Evolutionary conservation across 2,113 vertebrate species (phyloP).

Genomic region (Myotis davidii): DNA sequence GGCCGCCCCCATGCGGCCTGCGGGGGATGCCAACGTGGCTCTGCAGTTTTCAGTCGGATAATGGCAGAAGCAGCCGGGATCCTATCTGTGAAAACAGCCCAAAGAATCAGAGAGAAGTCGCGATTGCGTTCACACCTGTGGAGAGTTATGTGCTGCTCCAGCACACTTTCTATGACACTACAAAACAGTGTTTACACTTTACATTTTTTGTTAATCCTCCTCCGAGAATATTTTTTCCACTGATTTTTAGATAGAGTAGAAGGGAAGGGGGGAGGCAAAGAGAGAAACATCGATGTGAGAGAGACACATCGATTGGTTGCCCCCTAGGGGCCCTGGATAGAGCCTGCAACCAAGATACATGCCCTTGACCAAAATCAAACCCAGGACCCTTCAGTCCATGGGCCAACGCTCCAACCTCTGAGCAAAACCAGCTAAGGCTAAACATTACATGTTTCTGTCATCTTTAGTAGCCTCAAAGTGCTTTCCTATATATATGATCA

Average conservation of each 20-base stretch:
- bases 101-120: neutral
- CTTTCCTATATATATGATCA: rapidly evolving
- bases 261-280: no score
- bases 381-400: no score
- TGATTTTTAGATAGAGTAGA: no score
- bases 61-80: neutral
- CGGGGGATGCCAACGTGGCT: rapidly evolving
- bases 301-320: no score
- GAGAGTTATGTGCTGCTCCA: neutral
- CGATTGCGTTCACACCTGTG: neutral
- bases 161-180: rapidly evolving
- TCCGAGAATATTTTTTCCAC: no score
- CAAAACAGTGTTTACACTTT: neutral
- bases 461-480: neutral
- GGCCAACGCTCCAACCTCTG: no score
- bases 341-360: no score
- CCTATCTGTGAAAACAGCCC: neutral
- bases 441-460: neutral
- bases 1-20: no score
- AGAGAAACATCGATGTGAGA: no score
- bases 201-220: neutral
- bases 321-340: no score
- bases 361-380: no score
- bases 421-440: no score
- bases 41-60: neutral